Percentiles rank a stretch among this genome's conserved stretches.
Evolutionary conservation across 2,797 vertebrate genomes (phyloP).

Genomic region (Antennarius maculatus): DNA sequence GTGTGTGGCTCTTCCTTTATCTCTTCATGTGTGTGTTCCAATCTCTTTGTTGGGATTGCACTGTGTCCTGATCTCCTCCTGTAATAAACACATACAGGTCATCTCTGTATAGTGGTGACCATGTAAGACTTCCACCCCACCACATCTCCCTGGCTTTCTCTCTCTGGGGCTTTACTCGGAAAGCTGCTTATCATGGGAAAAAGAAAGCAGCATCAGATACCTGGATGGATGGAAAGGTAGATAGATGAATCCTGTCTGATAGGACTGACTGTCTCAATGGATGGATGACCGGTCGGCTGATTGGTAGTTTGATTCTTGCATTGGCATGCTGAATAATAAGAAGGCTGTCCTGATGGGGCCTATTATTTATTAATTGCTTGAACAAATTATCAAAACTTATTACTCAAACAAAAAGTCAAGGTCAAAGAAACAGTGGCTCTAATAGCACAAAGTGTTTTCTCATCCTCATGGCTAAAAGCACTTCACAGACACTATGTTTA

Average conservation of each 20-base stretch:
- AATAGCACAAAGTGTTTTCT: neutral
- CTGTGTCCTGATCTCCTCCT: conserved; percentile 65
- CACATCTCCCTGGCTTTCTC: conserved; percentile 24
- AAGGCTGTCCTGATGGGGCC: conserved; percentile 20
- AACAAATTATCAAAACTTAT: conserved; percentile 28
- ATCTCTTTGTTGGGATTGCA: conserved; percentile 67
- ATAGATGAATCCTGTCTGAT: conserved; percentile 76
- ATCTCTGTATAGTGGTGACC: conserved; percentile 62
- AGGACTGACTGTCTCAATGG: conserved; percentile 66
- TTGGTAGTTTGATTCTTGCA: conserved; percentile 49
- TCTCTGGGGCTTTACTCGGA: conserved; percentile 71
- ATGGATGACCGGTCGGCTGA: conserved; percentile 55
- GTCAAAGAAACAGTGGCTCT: too few relatives aligned
- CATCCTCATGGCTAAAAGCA: neutral
- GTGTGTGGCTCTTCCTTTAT: conserved; percentile 48
- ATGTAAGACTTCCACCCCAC: conserved; percentile 54
- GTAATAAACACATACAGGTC: conserved; percentile 73
- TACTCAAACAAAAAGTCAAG: conserved; percentile 6
- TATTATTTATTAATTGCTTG: conserved; percentile 24
- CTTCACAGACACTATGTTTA: neutral
- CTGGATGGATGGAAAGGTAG: conserved; percentile 67
- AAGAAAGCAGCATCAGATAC: conserved; percentile 70
- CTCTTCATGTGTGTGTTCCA: conserved; percentile 47
- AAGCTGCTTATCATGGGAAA: conserved; percentile 74
- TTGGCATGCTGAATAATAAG: conserved; percentile 39